Percentiles rank a stretch among this genome's conserved stretches.
phyloP scores from a whole-genome alignment of 2,113 vertebrate genomes.

The Tyrannus savana region DNA sequence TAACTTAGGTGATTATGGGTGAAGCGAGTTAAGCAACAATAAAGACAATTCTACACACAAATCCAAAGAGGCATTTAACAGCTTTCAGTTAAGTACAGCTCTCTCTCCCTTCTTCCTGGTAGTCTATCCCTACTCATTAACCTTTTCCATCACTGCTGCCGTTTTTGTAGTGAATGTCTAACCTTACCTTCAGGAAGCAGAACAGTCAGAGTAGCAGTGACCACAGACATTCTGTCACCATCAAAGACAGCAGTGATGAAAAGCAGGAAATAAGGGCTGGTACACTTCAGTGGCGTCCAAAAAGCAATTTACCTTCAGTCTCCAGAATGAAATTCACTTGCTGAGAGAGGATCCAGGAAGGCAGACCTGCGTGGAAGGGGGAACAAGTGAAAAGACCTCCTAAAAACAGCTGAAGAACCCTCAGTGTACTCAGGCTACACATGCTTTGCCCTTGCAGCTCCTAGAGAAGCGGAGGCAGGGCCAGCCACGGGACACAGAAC shows the following conservation, averaged over 20 bases:
- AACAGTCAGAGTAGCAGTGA: neutral
- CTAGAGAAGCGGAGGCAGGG: neutral
- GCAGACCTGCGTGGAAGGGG: neutral
- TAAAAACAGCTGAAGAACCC: neutral
- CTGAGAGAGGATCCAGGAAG: neutral
- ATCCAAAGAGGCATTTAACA: neutral
- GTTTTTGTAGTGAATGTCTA: neutral
- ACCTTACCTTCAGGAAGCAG: neutral
- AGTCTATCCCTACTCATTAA: neutral
- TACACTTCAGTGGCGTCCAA: neutral
- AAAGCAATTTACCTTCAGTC: neutral
- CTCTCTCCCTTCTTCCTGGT: neutral
- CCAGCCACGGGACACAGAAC: neutral
- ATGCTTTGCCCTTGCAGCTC: neutral
- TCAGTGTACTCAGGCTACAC: neutral
- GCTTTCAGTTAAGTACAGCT: neutral
- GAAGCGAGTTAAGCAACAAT: neutral
- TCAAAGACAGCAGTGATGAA: neutral
- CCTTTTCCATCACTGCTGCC: neutral
- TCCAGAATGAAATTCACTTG: neutral
- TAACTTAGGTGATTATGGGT: neutral
- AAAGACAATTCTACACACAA: neutral
- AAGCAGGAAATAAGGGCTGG: neutral
- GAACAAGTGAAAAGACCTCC: neutral
- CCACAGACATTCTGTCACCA: rapidly evolving